Evolutionary conservation across 2,888 invertebrate species (phyloP).

Genomic region (Athalia circularis): DNA sequence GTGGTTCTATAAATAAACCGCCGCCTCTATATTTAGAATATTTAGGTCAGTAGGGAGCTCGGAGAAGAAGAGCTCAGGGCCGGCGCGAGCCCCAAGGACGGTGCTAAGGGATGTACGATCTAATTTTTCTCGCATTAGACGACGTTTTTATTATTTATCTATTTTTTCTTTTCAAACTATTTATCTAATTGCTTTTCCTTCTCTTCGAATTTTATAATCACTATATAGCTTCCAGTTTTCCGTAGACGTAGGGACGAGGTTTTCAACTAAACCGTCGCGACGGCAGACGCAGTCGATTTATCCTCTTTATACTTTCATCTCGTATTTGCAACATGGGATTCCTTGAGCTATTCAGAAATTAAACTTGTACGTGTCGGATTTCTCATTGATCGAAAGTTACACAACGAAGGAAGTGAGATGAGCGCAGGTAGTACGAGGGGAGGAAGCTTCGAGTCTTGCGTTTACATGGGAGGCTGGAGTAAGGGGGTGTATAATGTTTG

Average conservation of each 20-base stretch:
- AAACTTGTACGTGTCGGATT: not conserved
- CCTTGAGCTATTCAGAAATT: not conserved
- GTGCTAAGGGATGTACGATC: not conserved
- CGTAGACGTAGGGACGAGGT: too few relatives aligned
- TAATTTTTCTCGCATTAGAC: not conserved
- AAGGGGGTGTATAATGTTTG: not conserved
- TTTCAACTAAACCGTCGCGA: too few relatives aligned
- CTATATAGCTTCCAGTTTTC: too few relatives aligned
- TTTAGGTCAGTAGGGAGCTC: slow-evolving; percentile 62
- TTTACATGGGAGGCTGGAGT: too few relatives aligned
- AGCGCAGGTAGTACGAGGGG: not conserved
- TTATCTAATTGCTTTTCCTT: too few relatives aligned
- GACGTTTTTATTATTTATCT: too few relatives aligned
- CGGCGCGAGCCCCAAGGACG: slow-evolving; percentile 24
- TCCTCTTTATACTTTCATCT: too few relatives aligned
- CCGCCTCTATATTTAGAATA: slow-evolving; percentile 63
- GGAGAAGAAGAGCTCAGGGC: slow-evolving; percentile 44
- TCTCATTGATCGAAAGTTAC: slow-evolving; percentile 22
- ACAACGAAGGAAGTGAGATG: not conserved
- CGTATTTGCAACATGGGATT: too few relatives aligned
- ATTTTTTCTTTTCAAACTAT: too few relatives aligned
- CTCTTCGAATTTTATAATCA: too few relatives aligned
- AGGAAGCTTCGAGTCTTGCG: too few relatives aligned
- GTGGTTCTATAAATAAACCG: slow-evolving; percentile 67
- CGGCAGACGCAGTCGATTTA: too few relatives aligned